Evolutionary conservation across 2,113 vertebrate genomes (phyloP).

Genomic region (Thamnaconus septentrionalis): DNA sequence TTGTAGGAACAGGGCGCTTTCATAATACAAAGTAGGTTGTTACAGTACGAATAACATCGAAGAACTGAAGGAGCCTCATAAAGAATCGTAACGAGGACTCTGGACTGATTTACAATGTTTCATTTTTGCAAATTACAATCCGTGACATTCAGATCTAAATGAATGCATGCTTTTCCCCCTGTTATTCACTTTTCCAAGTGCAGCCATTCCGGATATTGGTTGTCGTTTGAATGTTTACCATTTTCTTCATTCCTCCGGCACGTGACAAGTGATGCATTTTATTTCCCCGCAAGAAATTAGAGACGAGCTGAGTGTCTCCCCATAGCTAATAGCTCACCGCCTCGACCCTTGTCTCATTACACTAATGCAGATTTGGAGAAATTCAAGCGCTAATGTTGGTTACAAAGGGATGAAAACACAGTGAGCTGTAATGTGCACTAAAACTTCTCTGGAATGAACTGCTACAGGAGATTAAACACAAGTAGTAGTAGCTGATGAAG

Average conservation of each 20-base stretch:
- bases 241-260: neutral
- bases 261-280: slow-evolving; percentile 3
- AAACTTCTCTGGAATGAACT: slow-evolving; percentile 4
- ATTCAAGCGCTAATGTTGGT: slow-evolving; percentile 13
- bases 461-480: neutral
- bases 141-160: slow-evolving; percentile 36
- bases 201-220: neutral
- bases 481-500: neutral
- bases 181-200: neutral
- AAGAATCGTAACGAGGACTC: slow-evolving; percentile 22
- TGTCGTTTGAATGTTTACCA: neutral
- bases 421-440: slow-evolving; percentile 6
- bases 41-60: slow-evolving; percentile 42
- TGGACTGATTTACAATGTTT: slow-evolving; percentile 41
- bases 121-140: slow-evolving; percentile 26
- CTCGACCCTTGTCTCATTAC: slow-evolving; percentile 21
- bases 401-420: neutral
- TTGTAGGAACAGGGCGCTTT: slow-evolving; percentile 8
- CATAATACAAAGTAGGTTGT: slow-evolving; percentile 45
- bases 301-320: slow-evolving; percentile 7
- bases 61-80: slow-evolving; percentile 32
- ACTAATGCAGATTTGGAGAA: slow-evolving; percentile 1
- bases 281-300: slow-evolving; percentile 15
- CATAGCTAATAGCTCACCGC: slow-evolving; percentile 19
- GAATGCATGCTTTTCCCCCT: slow-evolving; percentile 9